A percentile compares a stretch with the other conserved stretches of the same genome.
phyloP scores from a whole-genome alignment of 2,113 vertebrate species.

The Oncorhynchus gorbuscha region DNA sequence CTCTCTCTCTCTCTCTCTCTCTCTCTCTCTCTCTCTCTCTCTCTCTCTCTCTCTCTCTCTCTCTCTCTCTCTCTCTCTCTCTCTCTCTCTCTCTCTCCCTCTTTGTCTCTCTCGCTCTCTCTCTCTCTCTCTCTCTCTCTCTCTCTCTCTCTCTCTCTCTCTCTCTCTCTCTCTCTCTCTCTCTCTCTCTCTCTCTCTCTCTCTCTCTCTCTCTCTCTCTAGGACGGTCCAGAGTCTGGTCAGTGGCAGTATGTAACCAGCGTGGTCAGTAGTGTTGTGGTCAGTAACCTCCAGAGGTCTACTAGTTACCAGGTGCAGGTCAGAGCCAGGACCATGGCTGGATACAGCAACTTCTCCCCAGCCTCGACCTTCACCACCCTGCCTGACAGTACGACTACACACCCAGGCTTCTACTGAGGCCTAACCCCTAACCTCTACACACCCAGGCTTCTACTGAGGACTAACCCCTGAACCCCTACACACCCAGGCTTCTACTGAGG shows the following conservation, averaged over 20 bases:
- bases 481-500: too few relatives aligned
- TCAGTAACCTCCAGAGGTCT: constrained; percentile 69
- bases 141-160: too few relatives aligned
- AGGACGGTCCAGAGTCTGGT: constrained; percentile 54
- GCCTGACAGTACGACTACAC: constrained; percentile 65
- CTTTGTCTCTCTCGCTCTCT: neutral
- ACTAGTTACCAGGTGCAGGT: constrained; percentile 79
- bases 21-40: too few relatives aligned
- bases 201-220: neutral
- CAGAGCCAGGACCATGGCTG: constrained; percentile 75
- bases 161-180: neutral
- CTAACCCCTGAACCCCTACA: too few relatives aligned
- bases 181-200: neutral
- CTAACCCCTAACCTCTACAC: too few relatives aligned
- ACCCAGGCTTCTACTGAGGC: too few relatives aligned
- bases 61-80: too few relatives aligned
- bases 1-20: too few relatives aligned
- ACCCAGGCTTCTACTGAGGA: too few relatives aligned
- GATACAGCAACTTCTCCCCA: constrained; percentile 78
- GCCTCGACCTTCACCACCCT: constrained; percentile 71
- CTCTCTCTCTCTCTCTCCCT: neutral
- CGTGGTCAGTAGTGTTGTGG: constrained; percentile 60
- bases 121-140: neutral
- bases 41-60: neutral
- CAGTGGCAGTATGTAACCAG: constrained; percentile 76